phyloP scores from a whole-genome alignment of 2,797 vertebrate genomes.

The Phoeniculus purpureus region DNA sequence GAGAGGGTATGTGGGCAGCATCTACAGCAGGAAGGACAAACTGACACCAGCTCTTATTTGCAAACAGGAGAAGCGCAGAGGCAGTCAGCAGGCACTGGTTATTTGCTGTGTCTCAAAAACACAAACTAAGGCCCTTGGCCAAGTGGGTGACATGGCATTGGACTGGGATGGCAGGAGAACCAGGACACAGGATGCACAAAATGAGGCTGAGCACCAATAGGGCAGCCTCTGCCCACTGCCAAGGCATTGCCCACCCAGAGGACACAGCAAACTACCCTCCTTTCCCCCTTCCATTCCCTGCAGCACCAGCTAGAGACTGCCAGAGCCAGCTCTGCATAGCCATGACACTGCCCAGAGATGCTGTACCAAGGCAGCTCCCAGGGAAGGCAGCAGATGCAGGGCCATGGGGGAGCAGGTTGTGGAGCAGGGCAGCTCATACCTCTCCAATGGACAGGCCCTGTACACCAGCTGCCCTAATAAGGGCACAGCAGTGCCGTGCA shows the following conservation, averaged over 20 bases:
- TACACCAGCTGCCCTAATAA: slow-evolving; percentile 26
- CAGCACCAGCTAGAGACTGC: not conserved
- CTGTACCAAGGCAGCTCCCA: not conserved
- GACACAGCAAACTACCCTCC: accelerated
- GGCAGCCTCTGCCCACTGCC: not conserved
- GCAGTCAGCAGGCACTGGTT: not conserved
- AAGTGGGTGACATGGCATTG: not conserved
- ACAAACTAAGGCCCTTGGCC: not conserved
- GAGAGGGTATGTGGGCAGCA: not conserved
- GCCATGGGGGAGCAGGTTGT: not conserved
- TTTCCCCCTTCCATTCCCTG: not conserved
- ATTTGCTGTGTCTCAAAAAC: not conserved
- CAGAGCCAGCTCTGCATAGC: accelerated
- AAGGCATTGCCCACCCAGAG: not conserved
- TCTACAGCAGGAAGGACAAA: not conserved
- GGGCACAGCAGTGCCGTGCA: not conserved
- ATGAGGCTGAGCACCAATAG: not conserved
- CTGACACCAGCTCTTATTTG: not conserved
- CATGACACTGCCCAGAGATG: accelerated
- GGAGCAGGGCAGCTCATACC: not conserved
- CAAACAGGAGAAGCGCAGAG: not conserved
- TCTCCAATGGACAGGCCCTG: not conserved
- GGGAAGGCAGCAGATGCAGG: accelerated
- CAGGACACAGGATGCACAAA: not conserved
- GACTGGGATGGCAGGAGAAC: accelerated